Evolutionary conservation across 2,888 invertebrate species (phyloP), one percentile per base, ranked within the genome.

Genomic region (Yponomeuta plumbellus): DNA sequence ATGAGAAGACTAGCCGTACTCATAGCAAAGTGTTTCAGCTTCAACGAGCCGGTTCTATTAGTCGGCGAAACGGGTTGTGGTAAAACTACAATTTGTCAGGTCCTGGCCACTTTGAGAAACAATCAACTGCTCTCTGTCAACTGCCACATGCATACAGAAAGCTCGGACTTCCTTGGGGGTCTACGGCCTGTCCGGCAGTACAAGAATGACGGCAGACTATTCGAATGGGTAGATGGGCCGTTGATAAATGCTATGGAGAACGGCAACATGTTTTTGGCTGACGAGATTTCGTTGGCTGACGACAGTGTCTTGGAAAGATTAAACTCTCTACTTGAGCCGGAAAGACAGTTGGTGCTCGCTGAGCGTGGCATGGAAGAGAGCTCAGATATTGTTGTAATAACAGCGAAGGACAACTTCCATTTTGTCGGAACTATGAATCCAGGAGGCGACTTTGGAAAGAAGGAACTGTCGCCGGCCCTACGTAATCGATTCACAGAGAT

Each of bases 341-440:
- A 99, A 82, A 93, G 98, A 68, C 96, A 95, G 66, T 88, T 99
- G 56, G 90, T 99, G 40, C 85, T 99, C 66, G 96, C 98, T 0
- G 99, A 99, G 88, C 97, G 97, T 80, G 96, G 96, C 10, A 94
- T 93, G 66, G 94, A 93, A 76, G 91, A 90, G 68, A 92, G 85
- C 76, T 92, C 92, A 40, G 91, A 84, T 75, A 92, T 93, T 39
- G 91, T 93, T 64, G 92, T 94, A 40, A 90, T 95, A 3, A 92
- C 95, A 59, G 93, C 94, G 0, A 96, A 96, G 67, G 81, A 93
- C 8, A 93, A 94, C 11, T 99, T 99, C 80, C 95, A 96, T 74
- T 97, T 99, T 76, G 93, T 99, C 68, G 98, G 97, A 1, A 99
- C 99, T 0, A 99, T 99, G 99, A 99, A 99, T 91, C 99, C 99